Evolutionary conservation across 1,140 invertebrate genomes (phyloP), one percentile per base, ranked within the genome.

Genomic region (Bombus vancouverensis): DNA sequence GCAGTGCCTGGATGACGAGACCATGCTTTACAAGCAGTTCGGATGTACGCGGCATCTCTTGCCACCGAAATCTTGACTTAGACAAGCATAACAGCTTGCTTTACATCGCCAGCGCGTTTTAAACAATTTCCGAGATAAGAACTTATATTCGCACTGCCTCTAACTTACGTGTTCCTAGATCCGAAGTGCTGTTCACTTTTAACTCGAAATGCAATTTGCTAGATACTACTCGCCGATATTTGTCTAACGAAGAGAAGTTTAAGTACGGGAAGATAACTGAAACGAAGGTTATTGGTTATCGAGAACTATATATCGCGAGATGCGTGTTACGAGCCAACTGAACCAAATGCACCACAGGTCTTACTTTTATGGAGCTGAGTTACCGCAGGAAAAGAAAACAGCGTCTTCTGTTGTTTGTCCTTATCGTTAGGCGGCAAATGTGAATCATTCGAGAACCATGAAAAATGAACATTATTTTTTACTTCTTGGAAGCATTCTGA

Each of bases 1-100:
- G 92, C 85, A 88, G 81, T 62, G 85, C 87, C 81, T 91, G 90
- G 83, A 92, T 89, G 86, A 89, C 87, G 73, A 90, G 87, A 87
- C 90, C 90, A 87, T 86, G 91, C 86, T 90, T 86, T 68, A 77
- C 86, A 71, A 88, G 81, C 81, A 66, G 75, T 73, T 89, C 76
- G 73, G 85, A 84, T 37, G 81, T 76, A 85, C 85, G 85, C 83
- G 84, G 85, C 90, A 92, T 91, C 70, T 88, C 81, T 84, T 57
- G 42, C 32, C 71, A 59, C 79, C 78, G 44, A 85, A 81, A 73
- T 81, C 37, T 25, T 44, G 44, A 57, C 42, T 77, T 70, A 57
- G 37, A n/a, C 70, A 22, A n/a, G 18, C 66, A n/a, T 47, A 39
- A 81, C 81, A 83, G 47, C 37, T 9, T 9, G 44, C 32, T 68